Conservation (phyloP, 2,888 invertebrate species). For the Oasisia sp. region DNA sequence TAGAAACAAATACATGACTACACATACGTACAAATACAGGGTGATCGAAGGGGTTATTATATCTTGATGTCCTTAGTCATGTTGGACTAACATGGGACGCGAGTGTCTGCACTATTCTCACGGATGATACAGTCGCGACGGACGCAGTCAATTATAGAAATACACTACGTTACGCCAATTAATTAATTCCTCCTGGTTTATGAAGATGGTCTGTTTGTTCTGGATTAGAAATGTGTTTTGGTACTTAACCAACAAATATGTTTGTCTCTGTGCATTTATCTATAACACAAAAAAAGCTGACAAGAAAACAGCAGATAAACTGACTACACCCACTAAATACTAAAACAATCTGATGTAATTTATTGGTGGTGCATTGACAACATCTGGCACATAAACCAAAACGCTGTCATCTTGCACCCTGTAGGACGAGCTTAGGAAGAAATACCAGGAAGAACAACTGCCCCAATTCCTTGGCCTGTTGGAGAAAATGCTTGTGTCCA, state of each 20-base stretch:
- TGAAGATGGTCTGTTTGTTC: background rate
- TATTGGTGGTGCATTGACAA: background rate
- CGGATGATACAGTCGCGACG: too few relatives aligned
- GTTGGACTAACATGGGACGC: too few relatives aligned
- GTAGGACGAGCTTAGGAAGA: background rate
- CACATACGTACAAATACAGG: too few relatives aligned
- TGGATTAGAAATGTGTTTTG: background rate
- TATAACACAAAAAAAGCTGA: background rate
- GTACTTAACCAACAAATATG: background rate
- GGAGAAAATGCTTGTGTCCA: slow-evolving; percentile 29
- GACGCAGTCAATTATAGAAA: too few relatives aligned
- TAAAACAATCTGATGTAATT: background rate
- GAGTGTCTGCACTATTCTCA: too few relatives aligned
- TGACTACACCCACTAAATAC: background rate
- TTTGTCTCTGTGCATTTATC: background rate
- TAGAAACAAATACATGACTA: too few relatives aligned
- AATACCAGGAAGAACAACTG: slow-evolving; percentile 21
- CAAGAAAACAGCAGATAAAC: background rate
- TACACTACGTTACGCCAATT: too few relatives aligned
- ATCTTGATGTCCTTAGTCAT: too few relatives aligned
- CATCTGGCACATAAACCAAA: background rate
- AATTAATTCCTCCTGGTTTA: too few relatives aligned
- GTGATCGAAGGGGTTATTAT: too few relatives aligned
- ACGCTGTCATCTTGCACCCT: background rate
- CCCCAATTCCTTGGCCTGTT: slow-evolving; percentile 27